Base-by-base conservation (phyloP, 92 coral and sea anemone species). In the Bergia puertoricense region DNA sequence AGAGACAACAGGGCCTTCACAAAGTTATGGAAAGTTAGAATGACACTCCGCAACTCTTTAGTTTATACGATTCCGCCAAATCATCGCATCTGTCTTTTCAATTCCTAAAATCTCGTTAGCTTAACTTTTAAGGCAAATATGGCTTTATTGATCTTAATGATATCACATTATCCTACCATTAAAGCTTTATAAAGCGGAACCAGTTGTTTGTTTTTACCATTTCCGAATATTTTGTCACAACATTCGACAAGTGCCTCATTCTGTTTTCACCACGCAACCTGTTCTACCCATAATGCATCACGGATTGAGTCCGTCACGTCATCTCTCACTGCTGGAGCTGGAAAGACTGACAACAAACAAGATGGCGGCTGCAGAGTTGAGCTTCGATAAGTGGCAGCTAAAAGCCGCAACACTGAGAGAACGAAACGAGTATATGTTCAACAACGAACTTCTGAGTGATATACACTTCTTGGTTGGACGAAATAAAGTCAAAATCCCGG, bases 391-490 rank as follows among this genome's bases (percentile, higher is more conserved):
- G 86, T 93, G 95, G 94, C 98, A 94, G 91, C 91, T 94, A 80
- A 94, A 94, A 94, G 98, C 95, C 86, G 86, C 98, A 30, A 95
- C 98, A 15, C 92, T 95, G 36, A 95, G 94, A 15, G 98, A 93
- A 86, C 88, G 96, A 88, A 95, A 93, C 79, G 96, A 92, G 82
- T 89, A 89, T 5, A 95, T 95, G 98, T 93, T 95, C 85, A 93
- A 95, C 75, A 95, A 95, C 79, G 96, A 93, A 80, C 89, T 95
- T 74, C 89, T 95, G 45, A 95, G 98, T 74, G 98, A 95, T 84
- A 94, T 95, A 18, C 94, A 93, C 91, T 95, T 95, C 87, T 50
- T 92, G 88, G 93, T 95, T 81, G 96, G 96, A 1, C 88, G 89
- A 57, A 75, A 87, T 15, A 95, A 90, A 75, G 90, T 86, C 14